Base-by-base conservation (phyloP, 2,113 vertebrate genomes). In the Leuciscus idus region DNA sequence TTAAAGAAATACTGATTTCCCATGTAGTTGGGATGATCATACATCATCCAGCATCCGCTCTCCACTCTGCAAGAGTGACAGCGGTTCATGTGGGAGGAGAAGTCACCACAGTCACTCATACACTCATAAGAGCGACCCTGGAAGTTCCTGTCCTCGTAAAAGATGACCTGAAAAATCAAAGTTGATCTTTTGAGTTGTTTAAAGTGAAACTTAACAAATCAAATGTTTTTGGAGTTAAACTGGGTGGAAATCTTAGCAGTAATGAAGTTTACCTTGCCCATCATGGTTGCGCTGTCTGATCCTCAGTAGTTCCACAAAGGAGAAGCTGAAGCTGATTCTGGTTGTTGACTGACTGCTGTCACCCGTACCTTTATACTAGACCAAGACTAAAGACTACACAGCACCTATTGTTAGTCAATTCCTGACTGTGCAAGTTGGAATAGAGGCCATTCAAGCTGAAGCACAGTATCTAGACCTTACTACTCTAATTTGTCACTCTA, bases 101-200 rank as follows among this genome's bases (percentile, higher is more conserved):
- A 23, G 33, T 94, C 94, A 13, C 90, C 46, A 2, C 92, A 92
- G 90, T 95, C 94, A 21, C 78, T 90, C 87, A 87, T 92, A 87
- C 89, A 92, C 86, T 94, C 93, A 80, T 92, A 93, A 78, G 89
- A 92, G 19, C 90, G 91, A 73, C 93, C 92, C 88, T 92, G 90
- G 83, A 94, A 93, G 90, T 93, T 93, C 26, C 83, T 90, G 59
- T 94, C 93, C 90, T 94, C 92, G 9, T 92, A 95, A 88, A 94
- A 95, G 57, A 89, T 90, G 64, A 93, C 92, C 92, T 92, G 89
- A 39, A 39, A 70, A 70, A 15, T 68, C 23, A 89, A 19, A 68
- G 33, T 68, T 1, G 1, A 17, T 33, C 0, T 33, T 36, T 33
- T 68, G 39, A 68, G 2, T 30, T 12, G 12, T 64, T 28, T 64